Conservation (phyloP, 2,888 invertebrate species). For the Campoletis raptor region DNA sequence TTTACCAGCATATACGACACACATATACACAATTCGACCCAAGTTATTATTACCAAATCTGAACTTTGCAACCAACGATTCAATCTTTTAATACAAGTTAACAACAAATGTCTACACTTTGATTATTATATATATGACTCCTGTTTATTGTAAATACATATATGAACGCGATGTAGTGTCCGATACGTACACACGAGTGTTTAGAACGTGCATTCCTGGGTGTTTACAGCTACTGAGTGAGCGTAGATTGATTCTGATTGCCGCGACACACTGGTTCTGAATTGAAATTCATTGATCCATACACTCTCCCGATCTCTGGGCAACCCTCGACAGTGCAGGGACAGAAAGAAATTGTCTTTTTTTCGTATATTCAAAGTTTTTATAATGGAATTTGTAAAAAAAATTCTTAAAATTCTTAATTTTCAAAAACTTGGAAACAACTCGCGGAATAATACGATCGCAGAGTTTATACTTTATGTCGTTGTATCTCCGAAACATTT, state of each 20-base stretch:
- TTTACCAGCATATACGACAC: not conserved
- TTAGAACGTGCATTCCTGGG: conserved; percentile 70
- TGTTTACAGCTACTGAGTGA: conserved; percentile 65
- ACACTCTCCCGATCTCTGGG: conserved; percentile 48
- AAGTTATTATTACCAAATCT: not conserved
- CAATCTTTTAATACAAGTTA: not conserved
- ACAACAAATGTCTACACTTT: not conserved
- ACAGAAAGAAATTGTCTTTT: not conserved
- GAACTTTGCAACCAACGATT: not conserved
- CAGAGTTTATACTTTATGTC: too few species aligned
- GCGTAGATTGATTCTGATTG: conserved; percentile 66
- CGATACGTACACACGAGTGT: conserved; percentile 47
- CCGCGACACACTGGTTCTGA: conserved; percentile 59
- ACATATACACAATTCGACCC: not conserved
- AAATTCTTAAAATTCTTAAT: too few species aligned
- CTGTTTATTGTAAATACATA: not conserved
- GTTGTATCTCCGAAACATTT: too few species aligned
- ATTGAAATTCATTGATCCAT: conserved; percentile 69
- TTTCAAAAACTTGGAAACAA: too few species aligned
- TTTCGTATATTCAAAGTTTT: not conserved
- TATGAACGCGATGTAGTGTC: conserved; percentile 2
- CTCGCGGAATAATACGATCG: too few species aligned
- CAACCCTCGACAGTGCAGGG: not conserved
- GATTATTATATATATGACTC: not conserved
- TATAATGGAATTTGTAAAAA: not conserved